phyloP scores from a whole-genome alignment of 1,140 invertebrate species.

The Drosophila ficusphila region DNA sequence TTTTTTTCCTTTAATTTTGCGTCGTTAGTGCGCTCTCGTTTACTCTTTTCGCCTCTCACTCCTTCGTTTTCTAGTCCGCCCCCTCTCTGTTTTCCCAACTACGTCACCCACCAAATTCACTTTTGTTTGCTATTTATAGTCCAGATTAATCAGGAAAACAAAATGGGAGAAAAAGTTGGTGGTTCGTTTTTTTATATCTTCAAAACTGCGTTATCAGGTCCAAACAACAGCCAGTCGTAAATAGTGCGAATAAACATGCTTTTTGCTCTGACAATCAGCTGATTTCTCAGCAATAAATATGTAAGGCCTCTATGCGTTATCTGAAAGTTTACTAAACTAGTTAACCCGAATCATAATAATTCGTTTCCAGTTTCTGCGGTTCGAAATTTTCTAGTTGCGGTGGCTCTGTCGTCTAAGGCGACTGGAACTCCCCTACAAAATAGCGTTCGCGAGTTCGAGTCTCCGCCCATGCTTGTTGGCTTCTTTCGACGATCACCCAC shows the following conservation, averaged over 20 bases:
- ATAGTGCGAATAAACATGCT: slow-evolving; percentile 43
- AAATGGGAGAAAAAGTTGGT: slow-evolving; percentile 1
- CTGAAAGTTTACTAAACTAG: slow-evolving; percentile 5
- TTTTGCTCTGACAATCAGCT: slow-evolving; percentile 20
- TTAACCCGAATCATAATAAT: background rate
- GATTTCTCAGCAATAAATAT: slow-evolving; percentile 3
- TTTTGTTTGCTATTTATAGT: slow-evolving; percentile 71
- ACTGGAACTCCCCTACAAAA: slow-evolving; percentile 24
- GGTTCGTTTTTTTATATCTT: slow-evolving; percentile 7
- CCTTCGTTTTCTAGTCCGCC: slow-evolving; percentile 16
- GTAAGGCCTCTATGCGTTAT: background rate
- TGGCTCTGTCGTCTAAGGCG: slow-evolving; percentile 46
- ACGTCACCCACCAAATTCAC: slow-evolving; percentile 62
- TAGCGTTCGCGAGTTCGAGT: slow-evolving; percentile 33
- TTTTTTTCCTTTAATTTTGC: slow-evolving; percentile 45
- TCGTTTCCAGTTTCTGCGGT: background rate
- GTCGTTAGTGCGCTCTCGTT: slow-evolving; percentile 33
- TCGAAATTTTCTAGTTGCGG: background rate
- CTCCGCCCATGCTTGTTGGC: slow-evolving; percentile 74
- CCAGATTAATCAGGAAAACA: slow-evolving; percentile 39
- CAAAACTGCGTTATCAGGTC: slow-evolving; percentile 54
- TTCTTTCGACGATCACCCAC: slow-evolving; percentile 68
- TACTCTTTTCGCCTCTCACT: slow-evolving; percentile 10
- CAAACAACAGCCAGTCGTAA: slow-evolving; percentile 50
- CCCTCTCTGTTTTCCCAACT: slow-evolving; percentile 13